Percentiles rank a stretch among this genome's conserved stretches.
Conservation (phyloP, 2,888 invertebrate species). For the Ophion ventricosus region DNA sequence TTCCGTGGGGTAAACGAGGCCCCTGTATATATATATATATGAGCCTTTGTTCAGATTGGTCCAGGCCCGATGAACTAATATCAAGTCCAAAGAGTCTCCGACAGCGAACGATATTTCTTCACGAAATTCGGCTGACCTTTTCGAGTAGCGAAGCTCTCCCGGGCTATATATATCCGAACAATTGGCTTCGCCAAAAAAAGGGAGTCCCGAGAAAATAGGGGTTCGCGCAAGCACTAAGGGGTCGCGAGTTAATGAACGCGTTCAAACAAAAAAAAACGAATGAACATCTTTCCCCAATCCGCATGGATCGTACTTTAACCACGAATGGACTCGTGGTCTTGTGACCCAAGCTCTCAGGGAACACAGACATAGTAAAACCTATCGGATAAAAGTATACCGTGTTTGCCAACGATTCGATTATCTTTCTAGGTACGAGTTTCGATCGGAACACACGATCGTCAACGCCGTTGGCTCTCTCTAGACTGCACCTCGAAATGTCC, state of each 20-base stretch:
- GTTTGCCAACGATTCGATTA: slow-evolving; percentile 31
- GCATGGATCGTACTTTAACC: not conserved
- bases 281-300: not conserved
- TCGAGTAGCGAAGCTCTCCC: not conserved
- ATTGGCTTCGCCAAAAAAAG: slow-evolving; percentile 20
- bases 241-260: not conserved
- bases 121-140: slow-evolving; percentile 16
- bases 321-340: not conserved
- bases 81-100: slow-evolving; percentile 10
- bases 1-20: not conserved
- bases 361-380: not conserved
- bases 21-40: not conserved
- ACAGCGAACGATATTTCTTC: slow-evolving; percentile 3
- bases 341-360: not conserved
- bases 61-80: slow-evolving; percentile 10
- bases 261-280: not conserved
- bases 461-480: not conserved
- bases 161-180: not conserved
- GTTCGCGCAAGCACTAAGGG: not conserved
- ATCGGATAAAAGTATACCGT: not conserved
- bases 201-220: not conserved
- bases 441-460: not conserved
- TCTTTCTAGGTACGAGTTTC: slow-evolving; percentile 40
- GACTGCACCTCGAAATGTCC: not conserved
- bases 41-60: not conserved